A percentile compares a stretch with the other conserved stretches of the same genome.
phyloP scores from a whole-genome alignment of 1,140 invertebrate species.

The fruit fly (Drosophila melanogaster) region Release_6_plus_ISO1_MT NT_037436.4:7346501-7347000 shows the following conservation, averaged over 20 bases:
- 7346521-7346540: slow-evolving; percentile 32
- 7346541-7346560: slow-evolving; percentile 10
- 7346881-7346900: slow-evolving; percentile 46
- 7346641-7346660: slow-evolving; percentile 52
- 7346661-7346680: slow-evolving; percentile 75
- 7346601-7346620: slow-evolving; percentile 31
- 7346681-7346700: slow-evolving; percentile 76
- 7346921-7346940: slow-evolving; percentile 3
- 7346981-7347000: slow-evolving; percentile 31
- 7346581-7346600: slow-evolving; percentile 72
- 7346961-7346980: slow-evolving; percentile 16
- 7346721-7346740: slow-evolving; percentile 57
- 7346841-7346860: slow-evolving; percentile 77
- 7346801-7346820: slow-evolving; percentile 84
- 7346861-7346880: slow-evolving; percentile 65
- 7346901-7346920: slow-evolving; percentile 9
- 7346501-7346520: slow-evolving; percentile 43
- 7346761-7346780: slow-evolving; percentile 76
- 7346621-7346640: slow-evolving; percentile 11
- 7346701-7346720: slow-evolving; percentile 80
- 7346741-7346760: slow-evolving; percentile 75
- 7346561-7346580: slow-evolving; percentile 56
- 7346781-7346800: slow-evolving; percentile 80
- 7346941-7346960: slow-evolving; percentile 13
- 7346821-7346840: slow-evolving; percentile 80